phyloP scores from a whole-genome alignment of 2,113 vertebrate genomes.

The Pangasianodon gigas region DNA sequence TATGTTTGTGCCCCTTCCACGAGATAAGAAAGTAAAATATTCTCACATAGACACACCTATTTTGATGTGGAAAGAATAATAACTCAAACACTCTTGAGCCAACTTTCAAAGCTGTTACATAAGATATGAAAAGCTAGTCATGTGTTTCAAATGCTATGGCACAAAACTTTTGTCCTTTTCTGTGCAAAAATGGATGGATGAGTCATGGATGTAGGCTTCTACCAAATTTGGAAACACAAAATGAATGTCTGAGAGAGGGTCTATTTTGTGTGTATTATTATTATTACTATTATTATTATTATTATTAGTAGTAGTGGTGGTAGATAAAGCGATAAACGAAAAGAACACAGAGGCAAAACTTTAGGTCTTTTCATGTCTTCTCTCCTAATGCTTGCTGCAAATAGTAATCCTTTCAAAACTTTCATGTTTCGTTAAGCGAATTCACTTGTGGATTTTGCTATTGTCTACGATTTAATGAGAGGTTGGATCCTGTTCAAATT shows the following conservation, averaged over 20 bases:
- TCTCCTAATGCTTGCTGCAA: background rate
- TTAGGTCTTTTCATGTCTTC: background rate
- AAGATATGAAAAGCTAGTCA: slow-evolving; percentile 6
- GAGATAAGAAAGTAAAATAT: slow-evolving; percentile 37
- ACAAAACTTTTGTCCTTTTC: background rate
- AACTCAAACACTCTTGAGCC: background rate
- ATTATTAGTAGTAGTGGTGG: background rate
- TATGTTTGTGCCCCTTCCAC: slow-evolving; percentile 21
- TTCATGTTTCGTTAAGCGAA: background rate
- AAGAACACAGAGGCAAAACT: background rate
- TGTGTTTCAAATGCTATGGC: background rate
- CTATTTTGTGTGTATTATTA: background rate
- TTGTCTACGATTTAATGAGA: background rate
- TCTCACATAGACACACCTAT: slow-evolving; percentile 31
- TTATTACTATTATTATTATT: background rate
- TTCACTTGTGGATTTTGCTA: background rate
- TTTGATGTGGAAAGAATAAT: background rate
- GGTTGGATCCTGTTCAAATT: slow-evolving; percentile 14
- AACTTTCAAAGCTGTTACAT: background rate
- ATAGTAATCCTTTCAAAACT: background rate
- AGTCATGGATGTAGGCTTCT: slow-evolving; percentile 9
- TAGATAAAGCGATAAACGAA: background rate
- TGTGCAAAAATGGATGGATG: background rate
- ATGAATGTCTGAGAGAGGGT: background rate
- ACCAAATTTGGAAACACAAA: background rate